Percentiles rank a stretch among this genome's conserved stretches.
Evolutionary conservation across 2,113 vertebrate species (phyloP).

Genomic region (Clarias gariepinus): DNA sequence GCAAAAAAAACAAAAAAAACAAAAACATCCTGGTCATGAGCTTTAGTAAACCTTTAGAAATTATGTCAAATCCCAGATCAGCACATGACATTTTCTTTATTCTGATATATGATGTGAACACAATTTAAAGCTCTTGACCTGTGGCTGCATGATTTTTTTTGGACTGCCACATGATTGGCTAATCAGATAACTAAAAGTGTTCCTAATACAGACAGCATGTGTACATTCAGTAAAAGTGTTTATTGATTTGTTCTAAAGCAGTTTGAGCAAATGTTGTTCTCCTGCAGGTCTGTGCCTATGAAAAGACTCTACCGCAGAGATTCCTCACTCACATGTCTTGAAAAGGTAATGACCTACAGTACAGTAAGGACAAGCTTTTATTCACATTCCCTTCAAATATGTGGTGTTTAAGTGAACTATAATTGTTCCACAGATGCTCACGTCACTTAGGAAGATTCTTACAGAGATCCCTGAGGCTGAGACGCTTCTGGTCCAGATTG

Average conservation of each 20-base stretch:
- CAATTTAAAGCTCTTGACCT: too few species aligned
- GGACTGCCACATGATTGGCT: too few species aligned
- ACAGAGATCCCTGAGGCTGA: conserved; percentile 79
- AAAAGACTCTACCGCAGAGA: conserved; percentile 85
- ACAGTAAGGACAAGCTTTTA: not conserved
- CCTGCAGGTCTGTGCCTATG: conserved; percentile 86
- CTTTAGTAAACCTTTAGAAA: too few species aligned
- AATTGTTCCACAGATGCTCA: conserved; percentile 80
- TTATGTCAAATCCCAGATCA: too few species aligned
- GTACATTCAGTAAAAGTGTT: not conserved
- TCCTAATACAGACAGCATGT: not conserved
- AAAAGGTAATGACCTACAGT: conserved; percentile 80
- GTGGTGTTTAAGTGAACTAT: not conserved
- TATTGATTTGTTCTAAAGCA: not conserved
- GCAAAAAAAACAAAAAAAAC: too few species aligned
- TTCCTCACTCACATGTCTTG: conserved; percentile 90
- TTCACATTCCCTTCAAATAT: not conserved
- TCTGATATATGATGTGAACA: too few species aligned
- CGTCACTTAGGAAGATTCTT: conserved; percentile 85
- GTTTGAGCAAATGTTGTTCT: not conserved
- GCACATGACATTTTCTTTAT: too few species aligned
- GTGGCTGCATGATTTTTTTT: too few species aligned
- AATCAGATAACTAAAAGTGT: too few species aligned
- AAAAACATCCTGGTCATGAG: too few species aligned
- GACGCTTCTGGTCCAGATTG: conserved; percentile 85